phyloP scores from a whole-genome alignment of 2,113 vertebrate genomes.

The Silurus glanis region DNA sequence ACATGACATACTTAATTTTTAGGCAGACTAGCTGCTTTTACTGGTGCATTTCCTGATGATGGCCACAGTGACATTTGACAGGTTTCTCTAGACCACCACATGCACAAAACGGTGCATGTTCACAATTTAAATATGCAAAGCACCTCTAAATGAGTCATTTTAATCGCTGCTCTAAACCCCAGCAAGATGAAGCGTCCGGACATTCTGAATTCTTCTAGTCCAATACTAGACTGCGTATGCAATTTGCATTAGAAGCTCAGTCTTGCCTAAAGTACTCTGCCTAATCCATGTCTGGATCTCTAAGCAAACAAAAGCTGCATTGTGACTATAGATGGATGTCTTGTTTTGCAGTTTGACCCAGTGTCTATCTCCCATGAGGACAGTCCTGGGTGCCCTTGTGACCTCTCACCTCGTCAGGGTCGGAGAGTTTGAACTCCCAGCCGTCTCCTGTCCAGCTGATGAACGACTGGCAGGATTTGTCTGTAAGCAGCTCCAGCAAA shows the following conservation, averaged over 20 bases:
- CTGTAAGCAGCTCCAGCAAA: conserved; percentile 94
- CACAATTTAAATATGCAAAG: background rate
- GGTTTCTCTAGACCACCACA: background rate
- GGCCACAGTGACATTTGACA: background rate
- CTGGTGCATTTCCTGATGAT: background rate
- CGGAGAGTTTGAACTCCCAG: conserved; percentile 99
- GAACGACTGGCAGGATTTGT: conserved; percentile 99
- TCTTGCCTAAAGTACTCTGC: background rate
- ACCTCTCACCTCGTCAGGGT: conserved; percentile 93
- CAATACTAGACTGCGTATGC: background rate
- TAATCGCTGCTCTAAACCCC: background rate
- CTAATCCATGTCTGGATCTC: background rate
- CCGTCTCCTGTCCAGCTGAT: conserved; percentile 99
- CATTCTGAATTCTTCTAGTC: background rate
- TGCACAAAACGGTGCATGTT: background rate
- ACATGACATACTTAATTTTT: background rate
- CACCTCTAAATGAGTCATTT: background rate
- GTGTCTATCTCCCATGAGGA: background rate
- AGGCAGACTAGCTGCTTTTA: background rate
- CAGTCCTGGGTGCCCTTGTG: conserved; percentile 49
- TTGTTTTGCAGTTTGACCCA: conserved; percentile 33
- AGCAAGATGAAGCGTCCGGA: background rate
- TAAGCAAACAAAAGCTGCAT: conserved; percentile 36
- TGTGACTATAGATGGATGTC: conserved; percentile 13
- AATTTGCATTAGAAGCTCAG: background rate